These are phyloP conservation scores for Hyposmocoma kahamanoa DNA, from an alignment of 1,140 invertebrate genomes.

Conservation along the genomic window DNA sequence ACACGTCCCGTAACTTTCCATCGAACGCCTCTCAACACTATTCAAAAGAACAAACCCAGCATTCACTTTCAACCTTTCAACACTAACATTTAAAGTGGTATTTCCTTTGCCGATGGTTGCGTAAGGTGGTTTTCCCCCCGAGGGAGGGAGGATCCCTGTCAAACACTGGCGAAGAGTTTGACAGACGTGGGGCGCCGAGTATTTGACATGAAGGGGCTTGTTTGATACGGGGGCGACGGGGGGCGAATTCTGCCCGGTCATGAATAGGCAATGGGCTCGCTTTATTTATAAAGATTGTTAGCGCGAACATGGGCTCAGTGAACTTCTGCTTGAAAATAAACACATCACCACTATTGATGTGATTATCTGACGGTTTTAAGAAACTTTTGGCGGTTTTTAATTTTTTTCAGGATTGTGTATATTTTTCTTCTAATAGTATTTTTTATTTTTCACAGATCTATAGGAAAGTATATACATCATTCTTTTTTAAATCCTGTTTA, in stretches of 20 bases:
- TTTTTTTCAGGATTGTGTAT: too few relatives aligned
- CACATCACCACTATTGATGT: slow-evolving; percentile 42
- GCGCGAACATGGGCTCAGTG: slow-evolving; percentile 50
- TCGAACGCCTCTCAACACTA: too few relatives aligned
- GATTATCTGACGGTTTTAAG: too few relatives aligned
- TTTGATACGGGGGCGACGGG: slow-evolving; percentile 67
- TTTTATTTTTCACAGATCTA: too few relatives aligned
- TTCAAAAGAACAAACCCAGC: too few relatives aligned
- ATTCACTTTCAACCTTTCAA: neutral
- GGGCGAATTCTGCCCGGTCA: slow-evolving; percentile 67
- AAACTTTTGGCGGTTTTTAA: too few relatives aligned
- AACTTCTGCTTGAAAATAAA: slow-evolving; percentile 61
- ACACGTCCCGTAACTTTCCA: too few relatives aligned
- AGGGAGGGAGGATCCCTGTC: slow-evolving; percentile 69
- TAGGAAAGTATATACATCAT: too few relatives aligned
- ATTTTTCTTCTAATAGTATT: too few relatives aligned
- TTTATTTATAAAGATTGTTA: slow-evolving; percentile 73
- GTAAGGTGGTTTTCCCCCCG: slow-evolving; percentile 61
- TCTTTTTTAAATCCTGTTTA: too few relatives aligned
- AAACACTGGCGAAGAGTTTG: slow-evolving; percentile 73
- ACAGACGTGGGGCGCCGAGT: slow-evolving; percentile 71
- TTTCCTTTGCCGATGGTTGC: slow-evolving; percentile 12
- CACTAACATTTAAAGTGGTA: slow-evolving; percentile 12
- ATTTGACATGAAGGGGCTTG: slow-evolving; percentile 73
- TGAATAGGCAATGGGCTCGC: slow-evolving; percentile 71